phyloP scores from a whole-genome alignment of 2,888 invertebrate species.

The Chaitophorus viminalis region DNA sequence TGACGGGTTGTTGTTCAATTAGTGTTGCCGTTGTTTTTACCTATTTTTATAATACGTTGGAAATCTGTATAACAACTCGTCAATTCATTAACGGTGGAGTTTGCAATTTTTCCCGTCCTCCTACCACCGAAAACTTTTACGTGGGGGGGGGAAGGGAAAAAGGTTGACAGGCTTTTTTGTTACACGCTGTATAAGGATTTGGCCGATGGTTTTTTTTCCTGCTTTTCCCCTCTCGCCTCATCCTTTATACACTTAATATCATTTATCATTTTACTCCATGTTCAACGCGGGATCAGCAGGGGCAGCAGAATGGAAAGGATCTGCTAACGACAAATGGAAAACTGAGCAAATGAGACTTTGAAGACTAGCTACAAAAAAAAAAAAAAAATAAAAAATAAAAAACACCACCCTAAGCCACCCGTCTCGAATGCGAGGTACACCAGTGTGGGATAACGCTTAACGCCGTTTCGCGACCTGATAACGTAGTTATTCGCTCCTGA shows the following conservation, averaged over 20 bases:
- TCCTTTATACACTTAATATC: constrained; percentile 57
- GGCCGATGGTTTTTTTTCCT: constrained; percentile 9
- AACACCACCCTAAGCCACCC: not conserved
- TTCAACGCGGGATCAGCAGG: constrained; percentile 37
- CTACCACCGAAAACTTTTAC: constrained; percentile 6
- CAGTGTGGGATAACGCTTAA: constrained; percentile 3
- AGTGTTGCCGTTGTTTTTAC: not conserved
- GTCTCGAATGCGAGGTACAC: not conserved
- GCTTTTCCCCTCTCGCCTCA: not conserved
- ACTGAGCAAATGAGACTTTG: constrained; percentile 54
- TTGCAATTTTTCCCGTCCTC: constrained; percentile 30
- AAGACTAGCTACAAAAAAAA: constrained; percentile 49
- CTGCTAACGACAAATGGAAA: constrained; percentile 59
- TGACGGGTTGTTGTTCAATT: not conserved
- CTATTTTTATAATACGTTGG: not conserved
- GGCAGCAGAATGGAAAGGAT: constrained; percentile 29
- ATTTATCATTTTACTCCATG: constrained; percentile 56
- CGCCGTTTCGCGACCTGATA: not conserved
- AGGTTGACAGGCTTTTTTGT: constrained; percentile 52
- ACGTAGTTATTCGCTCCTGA: not conserved
- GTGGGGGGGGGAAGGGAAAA: not conserved
- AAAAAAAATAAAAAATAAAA: constrained; percentile 50
- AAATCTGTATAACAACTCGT: constrained; percentile 38
- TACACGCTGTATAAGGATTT: constrained; percentile 40
- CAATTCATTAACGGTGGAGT: constrained; percentile 42